Conservation (phyloP, 1,140 invertebrate species). For the Euura lappo region DNA sequence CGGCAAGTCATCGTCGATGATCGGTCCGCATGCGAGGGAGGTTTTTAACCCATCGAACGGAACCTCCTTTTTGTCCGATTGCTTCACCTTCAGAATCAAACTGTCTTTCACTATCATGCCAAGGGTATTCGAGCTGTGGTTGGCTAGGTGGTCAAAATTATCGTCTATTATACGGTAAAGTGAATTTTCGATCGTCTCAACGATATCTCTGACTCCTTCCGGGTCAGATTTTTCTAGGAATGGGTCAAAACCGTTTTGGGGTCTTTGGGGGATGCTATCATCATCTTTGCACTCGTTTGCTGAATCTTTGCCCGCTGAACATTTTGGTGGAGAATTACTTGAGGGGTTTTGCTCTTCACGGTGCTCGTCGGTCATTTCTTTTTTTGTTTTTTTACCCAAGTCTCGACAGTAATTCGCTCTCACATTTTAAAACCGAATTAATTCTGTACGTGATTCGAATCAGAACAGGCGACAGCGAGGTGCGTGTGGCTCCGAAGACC, state of each 20-base stretch:
- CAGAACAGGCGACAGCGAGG: neutral
- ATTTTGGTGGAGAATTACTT: neutral
- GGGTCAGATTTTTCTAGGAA: neutral
- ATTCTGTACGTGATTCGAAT: neutral
- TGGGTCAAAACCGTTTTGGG: neutral
- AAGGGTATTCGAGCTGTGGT: neutral
- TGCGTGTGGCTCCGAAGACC: too few species aligned
- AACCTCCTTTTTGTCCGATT: neutral
- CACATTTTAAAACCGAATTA: neutral
- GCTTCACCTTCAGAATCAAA: neutral
- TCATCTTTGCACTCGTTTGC: neutral
- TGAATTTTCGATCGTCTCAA: neutral
- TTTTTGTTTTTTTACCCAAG: too few species aligned
- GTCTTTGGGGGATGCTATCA: neutral
- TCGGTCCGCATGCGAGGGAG: neutral
- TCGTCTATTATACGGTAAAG: neutral
- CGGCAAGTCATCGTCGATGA: neutral
- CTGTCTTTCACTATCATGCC: slow-evolving; percentile 1
- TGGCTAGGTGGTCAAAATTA: neutral
- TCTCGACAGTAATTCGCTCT: neutral
- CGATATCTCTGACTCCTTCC: neutral
- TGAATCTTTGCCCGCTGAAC: neutral
- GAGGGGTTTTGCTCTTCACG: neutral
- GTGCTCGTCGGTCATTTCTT: neutral
- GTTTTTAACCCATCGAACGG: neutral